phyloP scores from a whole-genome alignment of 2,888 invertebrate species.

The Catocala nupta region DNA sequence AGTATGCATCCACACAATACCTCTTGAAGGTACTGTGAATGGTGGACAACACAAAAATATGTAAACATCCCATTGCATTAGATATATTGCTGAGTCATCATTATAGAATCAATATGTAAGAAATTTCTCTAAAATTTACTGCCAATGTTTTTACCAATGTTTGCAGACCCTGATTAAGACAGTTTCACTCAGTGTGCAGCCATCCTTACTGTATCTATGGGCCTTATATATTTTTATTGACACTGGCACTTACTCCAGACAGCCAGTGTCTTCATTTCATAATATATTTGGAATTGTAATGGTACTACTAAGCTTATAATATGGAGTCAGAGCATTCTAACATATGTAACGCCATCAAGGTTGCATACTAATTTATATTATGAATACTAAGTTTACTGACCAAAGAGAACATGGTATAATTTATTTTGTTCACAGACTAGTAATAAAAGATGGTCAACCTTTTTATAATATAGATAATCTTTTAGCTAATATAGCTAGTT shows the following conservation, averaged over 20 bases:
- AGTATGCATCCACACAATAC: too few species aligned
- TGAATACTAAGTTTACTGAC: conserved; percentile 14
- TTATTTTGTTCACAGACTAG: neutral
- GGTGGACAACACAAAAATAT: too few species aligned
- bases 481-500: too few species aligned
- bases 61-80: too few species aligned
- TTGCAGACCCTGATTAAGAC: conserved; percentile 11
- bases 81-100: conserved; percentile 1
- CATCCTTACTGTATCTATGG: conserved; percentile 24
- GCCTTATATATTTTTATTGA: conserved; percentile 19
- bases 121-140: conserved; percentile 23
- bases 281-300: conserved; percentile 36
- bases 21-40: too few species aligned
- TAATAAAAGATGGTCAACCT: neutral
- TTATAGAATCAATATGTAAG: conserved; percentile 22
- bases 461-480: too few species aligned
- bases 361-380: conserved; percentile 48
- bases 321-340: conserved; percentile 48
- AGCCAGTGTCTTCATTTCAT: conserved; percentile 31
- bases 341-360: conserved; percentile 70
- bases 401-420: neutral
- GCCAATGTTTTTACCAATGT: conserved; percentile 11
- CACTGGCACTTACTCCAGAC: conserved; percentile 27
- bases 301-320: conserved; percentile 41
- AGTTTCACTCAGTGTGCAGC: conserved; percentile 34